These are phyloP conservation scores for Crocallis elinguaria DNA, from an alignment of 2,888 invertebrate species.

Conservation along the genomic window DNA sequence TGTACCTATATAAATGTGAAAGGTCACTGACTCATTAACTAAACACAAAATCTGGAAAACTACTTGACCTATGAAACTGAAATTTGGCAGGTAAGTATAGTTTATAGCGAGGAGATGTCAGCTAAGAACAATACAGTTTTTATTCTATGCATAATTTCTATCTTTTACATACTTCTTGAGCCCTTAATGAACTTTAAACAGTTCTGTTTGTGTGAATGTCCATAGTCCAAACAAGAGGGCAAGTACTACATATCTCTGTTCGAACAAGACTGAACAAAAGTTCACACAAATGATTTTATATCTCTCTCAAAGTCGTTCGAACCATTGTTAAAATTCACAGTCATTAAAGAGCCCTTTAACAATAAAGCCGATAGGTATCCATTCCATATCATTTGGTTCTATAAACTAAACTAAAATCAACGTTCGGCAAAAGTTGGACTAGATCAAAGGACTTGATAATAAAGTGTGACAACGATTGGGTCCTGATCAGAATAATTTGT, in stretches of 20 bases:
- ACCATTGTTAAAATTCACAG: conserved; percentile 40
- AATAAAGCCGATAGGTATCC: conserved; percentile 21
- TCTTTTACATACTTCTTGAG: too few relatives aligned
- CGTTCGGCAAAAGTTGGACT: too few relatives aligned
- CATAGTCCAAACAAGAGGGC: conserved; percentile 35
- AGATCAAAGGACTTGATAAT: not conserved
- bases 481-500: too few relatives aligned
- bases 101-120: too few relatives aligned
- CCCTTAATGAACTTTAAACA: conserved; percentile 8
- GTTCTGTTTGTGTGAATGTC: conserved; percentile 36
- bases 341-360: conserved; percentile 38
- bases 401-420: too few relatives aligned
- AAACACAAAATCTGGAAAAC: too few relatives aligned
- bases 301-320: conserved; percentile 40
- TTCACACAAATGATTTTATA: conserved; percentile 51
- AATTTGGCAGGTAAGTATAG: too few relatives aligned
- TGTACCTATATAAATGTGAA: too few relatives aligned
- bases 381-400: not conserved
- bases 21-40: too few relatives aligned
- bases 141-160: too few relatives aligned
- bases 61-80: too few relatives aligned
- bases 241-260: conserved; percentile 24
- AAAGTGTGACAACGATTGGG: not conserved
- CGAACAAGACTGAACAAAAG: conserved; percentile 38
- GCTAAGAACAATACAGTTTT: too few relatives aligned